phyloP scores from a whole-genome alignment of 2,797 vertebrate species.

The Silurus aristotelis region DNA sequence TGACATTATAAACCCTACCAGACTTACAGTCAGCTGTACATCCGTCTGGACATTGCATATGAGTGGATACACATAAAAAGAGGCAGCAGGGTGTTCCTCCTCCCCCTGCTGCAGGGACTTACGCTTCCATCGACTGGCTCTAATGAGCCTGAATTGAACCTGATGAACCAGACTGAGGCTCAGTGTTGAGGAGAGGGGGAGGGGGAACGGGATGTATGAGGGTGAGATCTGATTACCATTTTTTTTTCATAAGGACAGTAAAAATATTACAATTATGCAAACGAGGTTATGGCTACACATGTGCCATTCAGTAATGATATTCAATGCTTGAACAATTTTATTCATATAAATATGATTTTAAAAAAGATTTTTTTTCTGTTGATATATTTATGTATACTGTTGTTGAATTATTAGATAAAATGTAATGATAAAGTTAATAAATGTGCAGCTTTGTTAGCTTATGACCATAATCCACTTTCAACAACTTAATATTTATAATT shows the following conservation, averaged over 20 bases:
- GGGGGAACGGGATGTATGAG: background rate
- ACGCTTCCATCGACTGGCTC: slow-evolving; percentile 46
- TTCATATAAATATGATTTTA: slow-evolving; percentile 22
- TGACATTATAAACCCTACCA: slow-evolving; percentile 1
- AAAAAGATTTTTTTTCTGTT: background rate
- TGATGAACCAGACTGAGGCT: slow-evolving; percentile 52
- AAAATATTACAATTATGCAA: slow-evolving; percentile 47
- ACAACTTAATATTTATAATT: background rate
- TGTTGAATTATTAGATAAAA: slow-evolving; percentile 3
- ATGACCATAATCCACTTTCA: background rate
- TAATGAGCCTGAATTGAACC: slow-evolving; percentile 57
- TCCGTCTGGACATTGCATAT: slow-evolving; percentile 22
- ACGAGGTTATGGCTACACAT: background rate
- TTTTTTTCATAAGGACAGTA: slow-evolving; percentile 45
- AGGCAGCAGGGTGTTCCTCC: slow-evolving; percentile 22
- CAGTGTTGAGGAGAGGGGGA: slow-evolving; percentile 21
- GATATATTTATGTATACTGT: background rate
- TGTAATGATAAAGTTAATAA: background rate
- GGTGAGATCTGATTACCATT: slow-evolving; percentile 41
- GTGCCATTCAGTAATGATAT: slow-evolving; percentile 8
- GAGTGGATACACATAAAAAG: slow-evolving; percentile 9
- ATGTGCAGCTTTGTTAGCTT: background rate
- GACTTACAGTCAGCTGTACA: slow-evolving; percentile 26
- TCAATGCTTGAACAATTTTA: background rate
- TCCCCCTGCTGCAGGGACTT: slow-evolving; percentile 37